Base-by-base conservation (phyloP, 1,140 invertebrate species). In the Meloidogyne chitwoodi region DNA sequence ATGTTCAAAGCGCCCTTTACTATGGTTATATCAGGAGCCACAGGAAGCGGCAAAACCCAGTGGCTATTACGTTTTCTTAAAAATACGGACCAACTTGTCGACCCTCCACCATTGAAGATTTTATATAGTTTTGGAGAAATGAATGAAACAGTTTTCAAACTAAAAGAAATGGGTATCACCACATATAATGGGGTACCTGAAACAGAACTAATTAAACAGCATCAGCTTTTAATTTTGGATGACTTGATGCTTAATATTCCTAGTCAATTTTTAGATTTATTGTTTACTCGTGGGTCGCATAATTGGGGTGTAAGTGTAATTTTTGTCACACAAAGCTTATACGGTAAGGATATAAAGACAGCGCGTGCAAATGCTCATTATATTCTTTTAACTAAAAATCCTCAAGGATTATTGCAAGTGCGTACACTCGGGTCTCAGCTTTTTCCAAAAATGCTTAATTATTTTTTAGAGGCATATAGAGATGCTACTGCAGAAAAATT, bases 261-360 rank as follows among this genome's bases (percentile, higher is more conserved):
- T 2, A 34, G 26, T 22, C 8, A 78, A 16, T 78, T 80, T 81
- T 31, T 78, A 16, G 78, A 80, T 8, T 62, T 24, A 16, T 8
- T 78, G 1, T 78, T 78, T 24, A 78, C 77, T 5, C 24, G 44
- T 11, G 77, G 77, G 5, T 72, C 63, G 16, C 77, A 78, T 61
- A 78, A 78, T 77, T 78, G 77, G 77, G 78, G 68, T 2, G 79
- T 78, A 3, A 80, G 77, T 24, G 64, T 78, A 8, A n/a, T 81
- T 0, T 38, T 78, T 22, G 67, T 80, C 0, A 75, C 77, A 12
- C 77, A 78, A 56, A 27, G 74, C 38, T 72, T 81, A 26, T 78
- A 81, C 76, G 31, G 22, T 3, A 82, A 76, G 44, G 27, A 78
- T 22, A 41, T 80, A 10, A 78, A 76, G 38, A 76, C 79, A n/a